phyloP scores from a whole-genome alignment of 2,888 invertebrate genomes.

The Ormyrus labotus region DNA sequence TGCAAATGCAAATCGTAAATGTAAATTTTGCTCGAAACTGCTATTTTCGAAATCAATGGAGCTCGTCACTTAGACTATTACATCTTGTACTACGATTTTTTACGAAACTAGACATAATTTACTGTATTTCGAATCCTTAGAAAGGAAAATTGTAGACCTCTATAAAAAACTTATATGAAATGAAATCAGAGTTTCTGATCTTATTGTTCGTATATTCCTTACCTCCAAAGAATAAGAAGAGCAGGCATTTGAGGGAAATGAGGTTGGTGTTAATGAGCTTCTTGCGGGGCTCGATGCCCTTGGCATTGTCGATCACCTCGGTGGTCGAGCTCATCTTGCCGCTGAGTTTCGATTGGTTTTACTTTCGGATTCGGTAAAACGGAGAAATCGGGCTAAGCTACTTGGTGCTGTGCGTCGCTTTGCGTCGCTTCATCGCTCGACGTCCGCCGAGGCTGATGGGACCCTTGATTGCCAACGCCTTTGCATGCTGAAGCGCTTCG shows the following conservation, averaged over 20 bases:
- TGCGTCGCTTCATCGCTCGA: constrained; percentile 46
- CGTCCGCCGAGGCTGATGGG: constrained; percentile 18
- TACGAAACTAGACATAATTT: too few species aligned
- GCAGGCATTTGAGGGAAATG: constrained; percentile 86
- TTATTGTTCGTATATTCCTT: constrained; percentile 64
- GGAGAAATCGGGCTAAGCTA: not conserved
- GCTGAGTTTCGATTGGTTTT: not conserved
- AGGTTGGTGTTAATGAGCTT: constrained; percentile 83
- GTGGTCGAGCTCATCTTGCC: constrained; percentile 42
- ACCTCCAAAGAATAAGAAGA: constrained; percentile 90
- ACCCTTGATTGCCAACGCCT: constrained; percentile 1
- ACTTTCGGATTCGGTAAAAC: too few species aligned
- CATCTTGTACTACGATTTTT: too few species aligned
- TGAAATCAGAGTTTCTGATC: too few species aligned
- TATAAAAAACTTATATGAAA: too few species aligned
- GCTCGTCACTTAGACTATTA: too few species aligned
- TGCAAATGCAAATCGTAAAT: too few species aligned
- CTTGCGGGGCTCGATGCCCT: constrained; percentile 63
- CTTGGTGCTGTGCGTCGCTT: not conserved
- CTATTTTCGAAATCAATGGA: too few species aligned
- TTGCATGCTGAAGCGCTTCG: constrained; percentile 7
- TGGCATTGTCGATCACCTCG: constrained; percentile 32
- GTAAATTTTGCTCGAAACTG: too few species aligned
- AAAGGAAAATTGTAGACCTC: too few species aligned
- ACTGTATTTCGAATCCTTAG: too few species aligned